Evolutionary conservation across 2,113 vertebrate species (phyloP), one percentile per base, ranked within the genome.

Genomic region (Rhynchomys soricoides): DNA sequence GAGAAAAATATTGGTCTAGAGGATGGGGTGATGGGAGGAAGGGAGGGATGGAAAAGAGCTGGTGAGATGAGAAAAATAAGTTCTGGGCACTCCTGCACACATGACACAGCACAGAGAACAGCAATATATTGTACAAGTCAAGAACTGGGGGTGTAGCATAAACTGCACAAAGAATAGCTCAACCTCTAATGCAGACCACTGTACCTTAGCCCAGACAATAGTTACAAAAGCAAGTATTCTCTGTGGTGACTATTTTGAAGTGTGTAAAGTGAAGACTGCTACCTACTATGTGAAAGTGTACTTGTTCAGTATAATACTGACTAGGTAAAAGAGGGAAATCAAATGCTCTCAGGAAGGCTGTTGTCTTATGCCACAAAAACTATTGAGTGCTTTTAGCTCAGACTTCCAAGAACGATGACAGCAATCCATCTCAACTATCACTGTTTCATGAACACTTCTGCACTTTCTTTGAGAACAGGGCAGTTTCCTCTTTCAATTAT

Each of bases 91-190:
- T 64, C 19, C 37, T 62, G 15, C 1, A 86, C 16, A 92, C 7
- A 21, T 31, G n/a, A 34, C 22, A 50, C 10, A 40, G 6, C 17
- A 43, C 13, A 66, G 3, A 68, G 73, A 75, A 92, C n/a, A 5
- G n/a, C 6, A 74, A 40, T 26, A 83, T 17, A 40, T 59, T 29
- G 55, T 43, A 59, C 13, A 40, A 83, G 79, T 73, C 24, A 73
- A 78, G 37, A 75, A 77, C 55, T 96, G 0, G 75, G 59, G 93
- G 34, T 77, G 2, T 40, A 48, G 62, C n/a, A 77, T 66, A 74
- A 96, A 86, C 81, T 95, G 79, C 75, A 64, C 29, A 79, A 96
- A 86, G 40, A 9, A 29, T 81, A 91, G 73, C 74, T 89, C 34
- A 86, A 71, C 48, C 55, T 73, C 19, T 75, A 45, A 74, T 91